These are phyloP conservation scores for Apotomis turbidana DNA, from an alignment of 2,888 invertebrate genomes.

Conservation along the genomic window DNA sequence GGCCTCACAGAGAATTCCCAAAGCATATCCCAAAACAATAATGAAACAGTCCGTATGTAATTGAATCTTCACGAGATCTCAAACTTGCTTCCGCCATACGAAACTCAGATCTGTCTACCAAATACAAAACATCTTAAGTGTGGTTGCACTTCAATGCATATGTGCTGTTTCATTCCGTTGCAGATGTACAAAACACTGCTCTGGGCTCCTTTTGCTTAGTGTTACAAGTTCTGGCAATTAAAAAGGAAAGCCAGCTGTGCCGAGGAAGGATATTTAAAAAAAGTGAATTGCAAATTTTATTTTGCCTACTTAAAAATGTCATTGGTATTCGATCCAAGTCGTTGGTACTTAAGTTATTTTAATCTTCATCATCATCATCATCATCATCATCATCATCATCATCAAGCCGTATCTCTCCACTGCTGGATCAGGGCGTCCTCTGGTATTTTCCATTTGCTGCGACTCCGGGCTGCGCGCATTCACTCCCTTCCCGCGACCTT, in stretches of 20 bases:
- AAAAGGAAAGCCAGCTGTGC: not conserved
- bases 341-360: too few relatives aligned
- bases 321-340: too few relatives aligned
- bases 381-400: too few relatives aligned
- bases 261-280: too few relatives aligned
- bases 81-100: constrained; percentile 7
- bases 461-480: too few relatives aligned
- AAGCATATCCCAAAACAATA: not conserved
- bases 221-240: constrained; percentile 1
- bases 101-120: not conserved
- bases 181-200: not conserved
- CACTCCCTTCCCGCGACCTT: too few relatives aligned
- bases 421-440: too few relatives aligned
- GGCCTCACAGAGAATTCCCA: not conserved
- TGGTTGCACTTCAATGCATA: not conserved
- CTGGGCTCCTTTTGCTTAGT: not conserved
- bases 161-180: not conserved
- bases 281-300: too few relatives aligned
- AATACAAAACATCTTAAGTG: constrained; percentile 10
- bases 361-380: too few relatives aligned
- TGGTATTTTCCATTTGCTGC: too few relatives aligned
- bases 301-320: too few relatives aligned
- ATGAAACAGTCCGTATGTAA: not conserved
- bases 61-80: constrained; percentile 8
- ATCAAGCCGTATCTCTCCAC: too few relatives aligned